Conservation (phyloP, 2,113 vertebrate genomes). For the Paradoxurus hermaphroditus region DNA sequence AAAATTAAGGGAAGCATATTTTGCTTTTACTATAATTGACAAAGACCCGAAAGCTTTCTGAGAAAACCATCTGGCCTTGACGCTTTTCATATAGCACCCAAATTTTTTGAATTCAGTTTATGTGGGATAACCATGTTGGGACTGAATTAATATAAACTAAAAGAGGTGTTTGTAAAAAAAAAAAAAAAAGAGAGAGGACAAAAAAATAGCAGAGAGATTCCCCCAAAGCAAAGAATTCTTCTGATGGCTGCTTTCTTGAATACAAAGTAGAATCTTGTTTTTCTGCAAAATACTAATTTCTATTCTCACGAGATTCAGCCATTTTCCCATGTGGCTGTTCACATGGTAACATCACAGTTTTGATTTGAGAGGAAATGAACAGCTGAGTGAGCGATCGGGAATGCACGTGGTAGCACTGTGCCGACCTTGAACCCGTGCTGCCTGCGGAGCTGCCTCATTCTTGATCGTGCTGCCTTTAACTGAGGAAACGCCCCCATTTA, state of each 20-base stretch:
- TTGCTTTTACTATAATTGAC: slow-evolving; percentile 33
- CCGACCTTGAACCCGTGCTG: neutral
- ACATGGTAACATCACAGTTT: neutral
- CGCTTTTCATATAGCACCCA: neutral
- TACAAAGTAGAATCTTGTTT: neutral
- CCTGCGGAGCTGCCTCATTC: neutral
- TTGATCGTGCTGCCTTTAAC: neutral
- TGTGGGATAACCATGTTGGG: neutral
- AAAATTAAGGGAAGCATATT: neutral
- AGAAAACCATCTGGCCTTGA: slow-evolving; percentile 30
- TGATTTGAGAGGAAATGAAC: neutral
- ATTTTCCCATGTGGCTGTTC: neutral
- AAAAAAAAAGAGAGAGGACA: neutral
- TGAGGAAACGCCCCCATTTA: neutral
- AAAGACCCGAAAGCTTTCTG: neutral
- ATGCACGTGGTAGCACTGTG: neutral
- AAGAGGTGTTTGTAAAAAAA: neutral
- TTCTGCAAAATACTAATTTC: neutral
- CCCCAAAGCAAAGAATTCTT: slow-evolving; percentile 11
- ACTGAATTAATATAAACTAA: neutral
- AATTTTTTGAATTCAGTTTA: neutral
- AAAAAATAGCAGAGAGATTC: neutral
- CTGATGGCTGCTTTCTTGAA: neutral
- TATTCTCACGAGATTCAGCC: neutral
- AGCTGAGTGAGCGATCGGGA: neutral